Percentiles rank a stretch among this genome's conserved stretches.
Conservation (phyloP, 2,888 invertebrate genomes). For the Mimas tiliae region DNA sequence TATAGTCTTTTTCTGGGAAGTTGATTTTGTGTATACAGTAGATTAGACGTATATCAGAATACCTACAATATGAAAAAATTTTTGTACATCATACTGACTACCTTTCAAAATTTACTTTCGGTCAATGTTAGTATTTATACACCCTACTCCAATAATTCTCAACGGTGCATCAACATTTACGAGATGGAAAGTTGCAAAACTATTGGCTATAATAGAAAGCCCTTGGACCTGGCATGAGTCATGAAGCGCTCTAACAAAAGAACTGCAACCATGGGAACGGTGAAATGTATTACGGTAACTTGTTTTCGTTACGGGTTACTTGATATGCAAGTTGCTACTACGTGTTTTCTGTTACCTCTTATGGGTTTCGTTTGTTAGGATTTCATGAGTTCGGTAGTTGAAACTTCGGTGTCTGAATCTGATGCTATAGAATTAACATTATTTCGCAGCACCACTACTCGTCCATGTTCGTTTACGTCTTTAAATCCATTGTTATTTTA, state of each 20-base stretch:
- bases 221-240: slow-evolving; percentile 69
- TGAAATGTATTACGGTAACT: background rate
- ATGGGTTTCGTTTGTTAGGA: background rate
- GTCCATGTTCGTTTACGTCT: background rate
- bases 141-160: background rate
- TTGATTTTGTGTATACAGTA: too few species aligned
- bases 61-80: too few species aligned
- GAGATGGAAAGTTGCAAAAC: slow-evolving; percentile 47
- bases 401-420: background rate
- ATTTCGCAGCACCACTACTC: background rate
- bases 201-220: slow-evolving; percentile 54
- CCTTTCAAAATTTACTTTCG: too few species aligned
- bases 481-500: background rate
- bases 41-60: too few species aligned
- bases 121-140: too few species aligned
- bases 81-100: too few species aligned
- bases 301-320: background rate
- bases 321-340: too few species aligned
- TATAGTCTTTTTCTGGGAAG: too few species aligned
- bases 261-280: slow-evolving; percentile 14
- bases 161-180: background rate
- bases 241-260: slow-evolving; percentile 39
- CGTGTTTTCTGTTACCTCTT: background rate
- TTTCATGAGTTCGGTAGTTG: background rate
- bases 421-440: background rate